A percentile compares a stretch with the other conserved stretches of the same genome.
Evolutionary conservation across 2,888 invertebrate genomes (phyloP).

Genomic region (Protophormia terraenovae): DNA sequence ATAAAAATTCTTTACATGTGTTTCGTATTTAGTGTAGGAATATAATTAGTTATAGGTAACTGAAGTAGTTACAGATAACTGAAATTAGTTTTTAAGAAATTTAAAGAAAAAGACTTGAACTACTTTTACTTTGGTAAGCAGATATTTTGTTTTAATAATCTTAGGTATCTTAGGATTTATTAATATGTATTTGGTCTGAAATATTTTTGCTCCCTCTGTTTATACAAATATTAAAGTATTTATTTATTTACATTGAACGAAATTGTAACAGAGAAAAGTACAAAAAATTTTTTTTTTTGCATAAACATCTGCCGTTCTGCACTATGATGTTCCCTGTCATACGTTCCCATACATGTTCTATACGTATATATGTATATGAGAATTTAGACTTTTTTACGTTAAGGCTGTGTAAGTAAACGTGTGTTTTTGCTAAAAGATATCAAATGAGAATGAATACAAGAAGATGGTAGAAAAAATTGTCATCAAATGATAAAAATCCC

Average conservation of each 20-base stretch:
- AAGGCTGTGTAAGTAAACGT: not conserved
- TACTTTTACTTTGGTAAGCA: too few species aligned
- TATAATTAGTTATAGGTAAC: not conserved
- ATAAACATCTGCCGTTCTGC: not conserved
- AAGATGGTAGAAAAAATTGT: constrained; percentile 46
- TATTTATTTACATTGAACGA: not conserved
- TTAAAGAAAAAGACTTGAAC: not conserved
- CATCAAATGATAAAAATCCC: constrained; percentile 67
- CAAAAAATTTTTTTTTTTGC: not conserved
- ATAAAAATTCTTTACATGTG: not conserved
- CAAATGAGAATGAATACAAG: constrained; percentile 2
- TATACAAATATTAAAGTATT: not conserved
- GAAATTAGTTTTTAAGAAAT: not conserved
- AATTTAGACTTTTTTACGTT: not conserved
- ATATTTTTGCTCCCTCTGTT: not conserved
- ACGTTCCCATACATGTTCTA: not conserved
- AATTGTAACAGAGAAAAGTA: not conserved
- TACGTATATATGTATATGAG: not conserved
- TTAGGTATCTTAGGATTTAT: too few species aligned
- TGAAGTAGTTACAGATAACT: not conserved
- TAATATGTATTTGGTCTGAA: not conserved
- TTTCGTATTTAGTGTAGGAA: not conserved
- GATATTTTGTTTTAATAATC: too few species aligned
- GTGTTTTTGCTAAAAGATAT: not conserved
- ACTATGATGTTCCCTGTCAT: not conserved